Conservation (phyloP, 2,113 vertebrate species). For the Onychorhynchus coronatus region DNA sequence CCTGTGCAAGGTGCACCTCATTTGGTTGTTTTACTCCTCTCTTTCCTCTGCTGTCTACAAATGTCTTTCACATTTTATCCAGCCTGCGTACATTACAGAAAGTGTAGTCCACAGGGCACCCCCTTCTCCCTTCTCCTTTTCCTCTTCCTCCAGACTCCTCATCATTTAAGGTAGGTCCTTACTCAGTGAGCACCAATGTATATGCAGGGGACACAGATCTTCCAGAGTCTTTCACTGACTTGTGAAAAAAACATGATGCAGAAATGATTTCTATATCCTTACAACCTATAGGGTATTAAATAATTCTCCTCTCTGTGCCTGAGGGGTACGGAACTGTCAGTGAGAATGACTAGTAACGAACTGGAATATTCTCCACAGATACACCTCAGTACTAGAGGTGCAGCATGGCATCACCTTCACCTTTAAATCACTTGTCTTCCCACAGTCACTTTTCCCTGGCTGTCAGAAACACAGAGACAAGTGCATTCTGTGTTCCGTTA, state of each 20-base stretch:
- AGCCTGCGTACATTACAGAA: not conserved
- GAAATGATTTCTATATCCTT: not conserved
- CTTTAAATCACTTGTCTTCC: not conserved
- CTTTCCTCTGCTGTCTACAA: not conserved
- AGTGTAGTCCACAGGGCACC: not conserved
- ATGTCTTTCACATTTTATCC: not conserved
- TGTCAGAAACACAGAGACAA: not conserved
- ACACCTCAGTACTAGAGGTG: not conserved
- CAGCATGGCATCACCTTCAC: not conserved
- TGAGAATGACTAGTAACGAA: constrained; percentile 15
- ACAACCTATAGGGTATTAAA: not conserved
- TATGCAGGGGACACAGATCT: not conserved
- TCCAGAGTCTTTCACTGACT: not conserved
- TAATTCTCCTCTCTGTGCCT: not conserved
- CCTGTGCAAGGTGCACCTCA: not conserved
- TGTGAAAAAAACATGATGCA: not conserved
- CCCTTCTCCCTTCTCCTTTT: not conserved
- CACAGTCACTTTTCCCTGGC: not conserved
- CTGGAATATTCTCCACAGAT: not conserved
- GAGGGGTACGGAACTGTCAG: not conserved
- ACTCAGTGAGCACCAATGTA: not conserved
- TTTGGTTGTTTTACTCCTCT: not conserved
- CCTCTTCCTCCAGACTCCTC: not conserved
- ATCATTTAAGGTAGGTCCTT: not conserved
- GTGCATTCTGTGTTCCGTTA: not conserved